phyloP scores from a whole-genome alignment of 2,797 vertebrate genomes.

The Enteromius anoplus region DNA sequence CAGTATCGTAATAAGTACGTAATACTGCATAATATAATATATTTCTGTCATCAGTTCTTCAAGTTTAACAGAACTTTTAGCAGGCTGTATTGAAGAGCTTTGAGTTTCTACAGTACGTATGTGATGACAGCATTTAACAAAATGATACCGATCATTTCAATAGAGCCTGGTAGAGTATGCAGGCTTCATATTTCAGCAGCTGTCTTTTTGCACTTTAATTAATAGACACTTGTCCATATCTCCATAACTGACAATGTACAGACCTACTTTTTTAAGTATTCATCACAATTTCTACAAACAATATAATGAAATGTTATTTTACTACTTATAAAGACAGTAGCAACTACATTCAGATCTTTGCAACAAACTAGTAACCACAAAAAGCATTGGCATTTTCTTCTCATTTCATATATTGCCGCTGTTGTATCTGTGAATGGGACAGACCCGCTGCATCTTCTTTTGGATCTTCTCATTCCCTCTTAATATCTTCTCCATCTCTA shows the following conservation, averaged over 20 bases:
- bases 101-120: neutral
- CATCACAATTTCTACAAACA: neutral
- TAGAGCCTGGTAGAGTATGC: neutral
- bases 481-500: slow-evolving; percentile 8
- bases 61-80: neutral
- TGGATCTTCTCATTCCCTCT: slow-evolving; percentile 36
- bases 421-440: neutral
- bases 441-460: slow-evolving; percentile 43
- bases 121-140: neutral
- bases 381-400: neutral
- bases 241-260: neutral
- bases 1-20: neutral
- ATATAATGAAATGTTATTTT: neutral
- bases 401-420: neutral
- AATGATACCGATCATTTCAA: neutral
- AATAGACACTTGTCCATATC: neutral
- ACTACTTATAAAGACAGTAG: too few species aligned
- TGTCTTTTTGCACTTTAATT: neutral
- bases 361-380: neutral
- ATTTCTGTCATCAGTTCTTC: neutral
- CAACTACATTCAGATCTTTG: neutral
- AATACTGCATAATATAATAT: neutral
- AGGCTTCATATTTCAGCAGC: neutral
- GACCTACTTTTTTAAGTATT: neutral
- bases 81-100: neutral